These are phyloP conservation scores for Gymnarchus niloticus DNA, from an alignment of 2,113 vertebrate species.

Conservation along the genomic window DNA sequence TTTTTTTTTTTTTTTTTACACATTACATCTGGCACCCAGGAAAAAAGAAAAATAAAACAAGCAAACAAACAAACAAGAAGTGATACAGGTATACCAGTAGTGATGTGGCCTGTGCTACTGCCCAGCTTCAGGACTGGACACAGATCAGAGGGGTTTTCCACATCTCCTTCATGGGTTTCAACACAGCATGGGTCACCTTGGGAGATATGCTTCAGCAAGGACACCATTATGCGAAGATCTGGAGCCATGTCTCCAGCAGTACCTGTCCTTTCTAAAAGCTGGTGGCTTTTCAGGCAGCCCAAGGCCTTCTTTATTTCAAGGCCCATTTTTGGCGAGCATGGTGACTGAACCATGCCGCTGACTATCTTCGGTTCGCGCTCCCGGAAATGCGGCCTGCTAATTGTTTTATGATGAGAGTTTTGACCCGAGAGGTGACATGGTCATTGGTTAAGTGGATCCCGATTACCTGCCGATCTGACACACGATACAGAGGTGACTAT, in stretches of 20 bases:
- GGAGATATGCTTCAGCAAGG: background rate
- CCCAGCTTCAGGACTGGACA: slow-evolving; percentile 34
- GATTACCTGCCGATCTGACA: background rate
- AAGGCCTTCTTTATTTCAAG: background rate
- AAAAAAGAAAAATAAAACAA: background rate
- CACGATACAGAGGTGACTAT: background rate
- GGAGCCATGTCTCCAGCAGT: background rate
- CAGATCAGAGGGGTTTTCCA: background rate
- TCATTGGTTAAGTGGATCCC: background rate
- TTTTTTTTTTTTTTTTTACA: background rate
- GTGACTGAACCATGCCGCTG: background rate
- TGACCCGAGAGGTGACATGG: background rate
- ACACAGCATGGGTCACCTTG: background rate
- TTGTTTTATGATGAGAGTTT: background rate
- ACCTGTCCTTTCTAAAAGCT: background rate
- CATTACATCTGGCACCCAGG: background rate
- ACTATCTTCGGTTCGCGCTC: too few relatives aligned
- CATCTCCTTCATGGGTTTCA: background rate
- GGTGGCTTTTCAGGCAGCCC: background rate
- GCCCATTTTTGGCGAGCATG: background rate
- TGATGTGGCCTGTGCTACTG: too few relatives aligned
- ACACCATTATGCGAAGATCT: background rate
- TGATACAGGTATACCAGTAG: background rate
- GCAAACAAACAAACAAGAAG: background rate
- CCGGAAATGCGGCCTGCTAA: background rate